Conservation (phyloP, 2,888 invertebrate genomes). For the Agriotes lineatus region DNA sequence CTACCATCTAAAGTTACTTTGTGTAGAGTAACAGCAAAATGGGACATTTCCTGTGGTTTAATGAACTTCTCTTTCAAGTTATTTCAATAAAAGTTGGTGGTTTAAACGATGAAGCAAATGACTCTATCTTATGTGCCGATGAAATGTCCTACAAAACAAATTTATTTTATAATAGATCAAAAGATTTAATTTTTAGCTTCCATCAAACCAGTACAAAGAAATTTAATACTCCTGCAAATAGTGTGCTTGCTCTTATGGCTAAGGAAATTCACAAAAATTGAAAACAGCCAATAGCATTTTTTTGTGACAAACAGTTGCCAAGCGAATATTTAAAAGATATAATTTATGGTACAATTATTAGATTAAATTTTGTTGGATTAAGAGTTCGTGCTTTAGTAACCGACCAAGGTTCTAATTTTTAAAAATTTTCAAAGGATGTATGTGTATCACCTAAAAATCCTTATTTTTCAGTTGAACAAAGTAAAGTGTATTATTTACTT, state of each 20-base stretch:
- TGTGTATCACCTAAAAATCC: background rate
- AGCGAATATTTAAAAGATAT: background rate
- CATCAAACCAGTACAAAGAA: background rate
- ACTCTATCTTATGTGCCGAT: background rate
- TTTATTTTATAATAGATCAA: slow-evolving; percentile 16
- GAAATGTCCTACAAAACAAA: background rate
- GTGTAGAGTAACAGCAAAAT: too few species aligned
- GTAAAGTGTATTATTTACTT: slow-evolving; percentile 37
- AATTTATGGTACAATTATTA: background rate
- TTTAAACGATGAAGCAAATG: too few species aligned
- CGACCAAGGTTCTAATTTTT: slow-evolving; percentile 38
- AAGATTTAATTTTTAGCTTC: too few species aligned
- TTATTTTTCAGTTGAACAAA: slow-evolving; percentile 21
- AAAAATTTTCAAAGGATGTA: slow-evolving; percentile 20
- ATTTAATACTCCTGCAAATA: too few species aligned
- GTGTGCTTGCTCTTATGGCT: too few species aligned
- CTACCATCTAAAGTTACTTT: too few species aligned
- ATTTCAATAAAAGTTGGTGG: too few species aligned
- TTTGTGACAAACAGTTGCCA: too few species aligned
- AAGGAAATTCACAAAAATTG: too few species aligned
- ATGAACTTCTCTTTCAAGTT: too few species aligned
- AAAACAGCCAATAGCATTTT: too few species aligned
- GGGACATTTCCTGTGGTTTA: too few species aligned
- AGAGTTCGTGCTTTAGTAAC: slow-evolving; percentile 21
- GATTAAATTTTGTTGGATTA: background rate